Evolutionary conservation across 2,797 vertebrate genomes (phyloP).

Genomic region (Momotus momota): DNA sequence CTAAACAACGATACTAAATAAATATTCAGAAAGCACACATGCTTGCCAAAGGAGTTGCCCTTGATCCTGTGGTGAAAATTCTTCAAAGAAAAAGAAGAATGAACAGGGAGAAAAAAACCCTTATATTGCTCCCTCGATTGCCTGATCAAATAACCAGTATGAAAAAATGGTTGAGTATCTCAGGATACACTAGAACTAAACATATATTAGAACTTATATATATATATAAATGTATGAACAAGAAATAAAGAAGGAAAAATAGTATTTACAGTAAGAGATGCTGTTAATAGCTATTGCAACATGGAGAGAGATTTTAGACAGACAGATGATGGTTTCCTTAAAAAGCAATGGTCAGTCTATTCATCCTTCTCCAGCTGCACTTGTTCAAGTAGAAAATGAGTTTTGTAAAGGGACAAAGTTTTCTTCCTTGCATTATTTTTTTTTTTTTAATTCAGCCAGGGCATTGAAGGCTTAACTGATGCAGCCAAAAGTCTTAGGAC

Average conservation of each 20-base stretch:
- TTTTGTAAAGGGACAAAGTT: neutral
- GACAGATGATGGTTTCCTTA: conserved; percentile 44
- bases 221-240: neutral
- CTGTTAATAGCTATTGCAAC: conserved; percentile 48
- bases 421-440: neutral
- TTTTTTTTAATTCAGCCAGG: neutral
- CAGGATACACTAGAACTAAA: neutral
- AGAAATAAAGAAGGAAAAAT: conserved; percentile 42
- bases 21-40: conserved; percentile 17
- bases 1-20: conserved; percentile 41
- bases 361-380: neutral
- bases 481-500: neutral
- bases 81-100: neutral
- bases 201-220: conserved; percentile 9
- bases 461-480: neutral
- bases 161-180: neutral
- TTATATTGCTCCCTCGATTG: neutral
- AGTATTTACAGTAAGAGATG: conserved; percentile 32
- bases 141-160: neutral
- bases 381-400: conserved; percentile 28
- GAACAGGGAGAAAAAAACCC: neutral
- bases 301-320: conserved; percentile 35
- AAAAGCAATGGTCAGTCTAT: conserved; percentile 9
- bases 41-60: conserved; percentile 4
- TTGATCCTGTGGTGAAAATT: conserved; percentile 19